Base-by-base conservation (phyloP, 2,888 invertebrate species). In the Acanthococcus lagerstroemiae region DNA sequence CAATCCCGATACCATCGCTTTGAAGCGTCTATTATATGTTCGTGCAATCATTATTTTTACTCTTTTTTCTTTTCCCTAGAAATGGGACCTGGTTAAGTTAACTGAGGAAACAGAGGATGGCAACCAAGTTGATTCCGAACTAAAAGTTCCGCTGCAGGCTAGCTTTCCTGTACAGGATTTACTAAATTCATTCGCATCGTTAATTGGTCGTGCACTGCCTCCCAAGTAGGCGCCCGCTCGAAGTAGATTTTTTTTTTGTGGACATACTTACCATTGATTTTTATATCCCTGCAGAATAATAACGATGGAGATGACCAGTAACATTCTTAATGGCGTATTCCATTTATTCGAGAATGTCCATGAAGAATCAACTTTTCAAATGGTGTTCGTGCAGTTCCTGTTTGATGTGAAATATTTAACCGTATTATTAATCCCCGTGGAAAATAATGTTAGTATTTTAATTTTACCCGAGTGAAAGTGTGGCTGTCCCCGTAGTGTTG, bases 381-480 rank as follows among this genome's bases (percentile, higher is more conserved):
- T 48, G n/a, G 24, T 48, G 17, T 50, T 24, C 15, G 17, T 66
- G 4, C 66, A 66, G 27, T 66, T 56, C 19, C 15, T 66, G 17
- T 66, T 66, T 37, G 66, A 66, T 50, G 17, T 66, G 22, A 66
- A 56, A 26, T 66, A 66, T 30, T 25, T 66, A 22, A 48, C 22
- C 12, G 19, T 37, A 2, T 37, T 66, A 30, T 56, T 66, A 5
- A 57, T 66, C 5, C 66, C 56, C n/a, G 15, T 50, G 17, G 66
- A 66, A 50, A 56, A 56, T 46, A 21, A 66, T 17, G 66, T 66
- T 21, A 50, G 50, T 30, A 3, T 1, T 12, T 44, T 27, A 56
- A 1, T 17, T 56, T 19, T 19, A 48, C 3, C 1, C n/a, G n/a
- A n/a, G n/a, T n/a, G n/a, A n/a, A n/a, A n/a, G n/a, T n/a, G n/a